Evolutionary conservation across 2,113 vertebrate species (phyloP).

Genomic region (Odontesthes bonariensis): DNA sequence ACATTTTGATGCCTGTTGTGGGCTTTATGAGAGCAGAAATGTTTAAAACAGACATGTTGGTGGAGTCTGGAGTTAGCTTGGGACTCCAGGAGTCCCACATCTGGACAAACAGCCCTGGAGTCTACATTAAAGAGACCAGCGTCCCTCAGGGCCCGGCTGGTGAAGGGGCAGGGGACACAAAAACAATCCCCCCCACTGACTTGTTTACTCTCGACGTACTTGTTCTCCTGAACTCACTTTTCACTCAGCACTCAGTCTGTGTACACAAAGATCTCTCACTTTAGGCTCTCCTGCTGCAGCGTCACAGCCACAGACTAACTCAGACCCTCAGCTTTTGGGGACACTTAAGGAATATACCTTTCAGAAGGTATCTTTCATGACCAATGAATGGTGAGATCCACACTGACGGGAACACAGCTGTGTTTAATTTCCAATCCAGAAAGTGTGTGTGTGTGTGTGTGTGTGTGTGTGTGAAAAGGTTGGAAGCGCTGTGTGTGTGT

Average conservation of each 20-base stretch:
- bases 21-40: conserved; percentile 15
- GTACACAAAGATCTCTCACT: conserved; percentile 7
- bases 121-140: conserved; percentile 88
- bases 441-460: conserved; percentile 47
- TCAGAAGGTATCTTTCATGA: conserved; percentile 54
- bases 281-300: neutral
- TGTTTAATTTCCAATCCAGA: conserved; percentile 73
- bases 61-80: conserved; percentile 25
- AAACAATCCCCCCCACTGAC: conserved; percentile 62
- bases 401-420: conserved; percentile 78
- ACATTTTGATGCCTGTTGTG: conserved; percentile 3
- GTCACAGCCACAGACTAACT: conserved; percentile 1
- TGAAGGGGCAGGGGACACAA: conserved; percentile 74
- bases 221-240: conserved; percentile 60
- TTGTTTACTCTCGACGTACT: conserved; percentile 70
- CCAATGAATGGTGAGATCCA: conserved; percentile 62
- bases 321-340: conserved; percentile 18
- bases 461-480: conserved; percentile 35
- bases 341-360: conserved; percentile 59
- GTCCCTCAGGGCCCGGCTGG: conserved; percentile 76
- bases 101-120: conserved; percentile 88
- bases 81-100: conserved; percentile 83
- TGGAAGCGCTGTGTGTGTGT: conserved; percentile 19
- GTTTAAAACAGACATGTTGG: conserved; percentile 34
- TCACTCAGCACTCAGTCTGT: conserved; percentile 54